Evolutionary conservation across 2,113 vertebrate genomes (phyloP), one percentile per base, ranked within the genome.

Genomic region (Halichoeres trimaculatus): DNA sequence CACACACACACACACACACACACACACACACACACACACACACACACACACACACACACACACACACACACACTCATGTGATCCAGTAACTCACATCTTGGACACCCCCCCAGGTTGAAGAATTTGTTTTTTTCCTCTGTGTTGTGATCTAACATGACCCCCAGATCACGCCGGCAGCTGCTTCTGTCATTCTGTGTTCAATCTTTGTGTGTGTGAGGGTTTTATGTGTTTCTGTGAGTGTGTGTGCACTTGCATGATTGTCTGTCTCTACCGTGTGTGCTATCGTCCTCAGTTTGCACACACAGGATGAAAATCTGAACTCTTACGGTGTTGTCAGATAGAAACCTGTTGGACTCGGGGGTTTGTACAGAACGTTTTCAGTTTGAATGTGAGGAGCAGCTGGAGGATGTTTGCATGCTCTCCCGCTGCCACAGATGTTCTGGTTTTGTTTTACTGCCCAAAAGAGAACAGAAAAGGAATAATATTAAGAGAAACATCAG

Each of bases 61-160:
- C 67, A 13, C 1, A 43, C 35, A 35, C n/a, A 55, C 67, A 53
- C 70, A n/a, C 67, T 34, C 89, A 88, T 85, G 83, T 86, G 85
- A 91, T 87, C 65, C 52, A 67, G 22, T 86, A 72, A 78, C 82
- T 84, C 77, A 85, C 69, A 78, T 74, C 76, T 68, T 14, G 41
- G 78, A 84, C 73, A 70, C 80, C 84, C 84, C 78, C 14, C 84
- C 61, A 76, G 84, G 86, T 88, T 53, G 69, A 90, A 89, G 83
- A 89, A 90, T 89, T 85, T 89, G 87, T 92, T 85, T 88, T 90
- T 86, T 78, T 73, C 74, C 74, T 82, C 74, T 19, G 58, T 73
- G 74, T 86, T 85, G 87, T 85, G 86, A 85, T 89, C 85, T 64
- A 75, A 88, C 83, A 76, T 87, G 90, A 92, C 91, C 89, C 76